phyloP scores from a whole-genome alignment of 2,113 vertebrate genomes.

The Leiothrix lutea region DNA sequence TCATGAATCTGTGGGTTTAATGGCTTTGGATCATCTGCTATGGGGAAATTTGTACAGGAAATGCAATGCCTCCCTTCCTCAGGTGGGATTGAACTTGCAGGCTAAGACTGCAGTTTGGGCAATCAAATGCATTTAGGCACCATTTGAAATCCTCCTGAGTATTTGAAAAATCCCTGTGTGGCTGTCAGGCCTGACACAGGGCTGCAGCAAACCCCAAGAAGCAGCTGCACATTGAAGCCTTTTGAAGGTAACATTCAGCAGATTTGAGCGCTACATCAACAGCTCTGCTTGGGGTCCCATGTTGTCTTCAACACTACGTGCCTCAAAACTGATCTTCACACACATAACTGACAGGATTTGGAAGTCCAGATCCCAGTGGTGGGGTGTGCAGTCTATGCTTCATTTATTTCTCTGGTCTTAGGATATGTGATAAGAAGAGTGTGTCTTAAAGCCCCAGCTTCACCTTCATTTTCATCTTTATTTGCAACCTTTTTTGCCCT shows the following conservation, averaged over 20 bases:
- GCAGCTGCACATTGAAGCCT: not conserved
- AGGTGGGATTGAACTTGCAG: not conserved
- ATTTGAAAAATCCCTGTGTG: not conserved
- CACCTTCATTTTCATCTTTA: not conserved
- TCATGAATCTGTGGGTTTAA: not conserved
- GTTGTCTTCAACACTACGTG: not conserved
- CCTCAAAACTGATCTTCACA: not conserved
- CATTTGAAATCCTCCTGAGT: not conserved
- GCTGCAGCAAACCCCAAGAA: not conserved
- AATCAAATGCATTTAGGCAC: not conserved
- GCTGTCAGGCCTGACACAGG: not conserved
- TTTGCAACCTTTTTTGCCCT: not conserved
- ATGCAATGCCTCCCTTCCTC: not conserved
- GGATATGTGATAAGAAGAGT: not conserved
- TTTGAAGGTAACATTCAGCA: accelerated
- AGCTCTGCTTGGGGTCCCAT: not conserved
- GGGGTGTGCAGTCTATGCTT: not conserved
- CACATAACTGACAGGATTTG: not conserved
- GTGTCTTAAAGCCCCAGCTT: not conserved
- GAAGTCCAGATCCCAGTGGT: not conserved
- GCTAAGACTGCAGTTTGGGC: not conserved
- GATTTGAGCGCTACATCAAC: accelerated
- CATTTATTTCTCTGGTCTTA: not conserved
- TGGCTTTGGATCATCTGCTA: not conserved
- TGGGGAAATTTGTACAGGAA: accelerated